Base-by-base conservation (phyloP, 2,113 vertebrate genomes). In the Labeo rohita region DNA sequence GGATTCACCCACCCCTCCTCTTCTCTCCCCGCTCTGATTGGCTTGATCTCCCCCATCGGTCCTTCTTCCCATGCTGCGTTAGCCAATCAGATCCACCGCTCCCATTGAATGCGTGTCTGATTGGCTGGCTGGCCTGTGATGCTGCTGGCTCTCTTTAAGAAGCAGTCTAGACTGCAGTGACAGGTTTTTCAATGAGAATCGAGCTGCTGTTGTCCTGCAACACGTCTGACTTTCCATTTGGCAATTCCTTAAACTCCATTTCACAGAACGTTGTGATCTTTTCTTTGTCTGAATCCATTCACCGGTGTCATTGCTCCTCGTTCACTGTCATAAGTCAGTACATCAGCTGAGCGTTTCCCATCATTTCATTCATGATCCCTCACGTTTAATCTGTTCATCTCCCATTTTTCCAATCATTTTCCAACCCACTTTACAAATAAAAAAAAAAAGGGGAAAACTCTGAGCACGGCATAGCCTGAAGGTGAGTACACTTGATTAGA, bases 91-190 rank as follows among this genome's bases (percentile, higher is more conserved):
- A 68, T 21, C 43, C 34, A 9, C 74, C 4, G 45, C 49, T 73
- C 47, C 13, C 75, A 8, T 83, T 49, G 11, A 76, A 76, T 4
- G 28, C 9, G 36, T 8, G 6, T 21, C 7, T 70, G 85, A 88
- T 90, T 88, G 85, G 89, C 43, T 12, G 72, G 36, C 28, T 45
- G 18, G 39, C 49, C 52, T 36, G 63, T 81, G 87, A 85, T 87
- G 89, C 84, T 47, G 75, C 50, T 84, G 75, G 70, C 86, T 85
- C 84, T 49, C 54, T 86, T 87, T 72, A 85, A 87, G 85, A 80
- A 84, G 50, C 80, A 87, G 87, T 90, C 89, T 90, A 88, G 89
- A 90, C 89, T 90, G 89, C 89, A 90, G 84, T 88, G 85, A 83
- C 85, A 54, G 79, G 80, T 76, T 80, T 87, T 87, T 89, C 88